Conservation (phyloP, 2,113 vertebrate genomes). For the Acanthochromis polyacanthus region DNA sequence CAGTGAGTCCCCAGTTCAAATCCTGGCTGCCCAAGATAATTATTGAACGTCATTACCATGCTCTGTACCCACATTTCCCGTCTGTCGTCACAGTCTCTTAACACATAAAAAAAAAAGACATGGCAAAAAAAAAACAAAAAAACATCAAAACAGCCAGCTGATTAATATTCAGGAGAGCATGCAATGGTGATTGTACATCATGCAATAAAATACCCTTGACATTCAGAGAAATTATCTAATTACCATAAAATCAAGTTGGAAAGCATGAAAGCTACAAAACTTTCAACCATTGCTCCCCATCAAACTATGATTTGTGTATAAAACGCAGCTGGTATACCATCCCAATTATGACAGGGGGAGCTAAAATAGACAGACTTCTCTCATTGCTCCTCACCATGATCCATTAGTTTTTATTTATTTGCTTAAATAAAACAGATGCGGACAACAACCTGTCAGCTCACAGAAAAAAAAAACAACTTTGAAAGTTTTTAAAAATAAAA, state of each 20-base stretch:
- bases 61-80: too few species aligned
- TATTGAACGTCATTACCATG: too few species aligned
- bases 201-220: not conserved
- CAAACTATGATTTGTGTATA: not conserved
- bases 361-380: not conserved
- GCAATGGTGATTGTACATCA: too few species aligned
- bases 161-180: not conserved
- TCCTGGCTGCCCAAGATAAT: too few species aligned
- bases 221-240: not conserved
- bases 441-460: slow-evolving; percentile 1
- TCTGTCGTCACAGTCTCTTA: too few species aligned
- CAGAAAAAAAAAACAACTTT: not conserved
- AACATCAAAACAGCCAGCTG: not conserved
- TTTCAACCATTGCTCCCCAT: not conserved
- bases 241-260: not conserved
- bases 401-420: not conserved
- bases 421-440: not conserved
- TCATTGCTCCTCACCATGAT: not conserved
- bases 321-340: not conserved
- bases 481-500: not conserved
- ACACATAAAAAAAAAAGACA: too few species aligned
- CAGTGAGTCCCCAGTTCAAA: too few species aligned
- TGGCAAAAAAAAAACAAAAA: too few species aligned
- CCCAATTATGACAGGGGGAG: not conserved
- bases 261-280: not conserved